These are phyloP conservation scores for Neoaliturus tenellus DNA, from an alignment of 2,888 invertebrate species.

Conservation along the genomic window DNA sequence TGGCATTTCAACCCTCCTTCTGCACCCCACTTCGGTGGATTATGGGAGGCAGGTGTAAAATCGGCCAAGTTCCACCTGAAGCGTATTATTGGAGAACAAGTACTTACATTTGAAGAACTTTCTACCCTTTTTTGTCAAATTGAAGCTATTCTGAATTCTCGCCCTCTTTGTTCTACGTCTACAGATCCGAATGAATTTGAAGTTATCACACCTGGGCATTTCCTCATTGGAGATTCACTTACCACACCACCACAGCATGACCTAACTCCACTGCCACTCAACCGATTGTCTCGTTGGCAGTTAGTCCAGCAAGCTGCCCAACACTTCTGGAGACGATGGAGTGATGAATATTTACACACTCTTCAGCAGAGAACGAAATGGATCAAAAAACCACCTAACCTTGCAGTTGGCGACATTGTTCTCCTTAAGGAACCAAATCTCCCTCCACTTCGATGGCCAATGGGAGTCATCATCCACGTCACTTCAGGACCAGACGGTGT, in stretches of 20 bases:
- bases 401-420: slow-evolving; percentile 65
- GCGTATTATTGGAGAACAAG: slow-evolving; percentile 60
- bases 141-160: slow-evolving; percentile 67
- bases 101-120: slow-evolving; percentile 68
- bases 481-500: slow-evolving; percentile 66
- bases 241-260: slow-evolving; percentile 65
- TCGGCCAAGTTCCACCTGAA: slow-evolving; percentile 67
- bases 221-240: slow-evolving; percentile 66
- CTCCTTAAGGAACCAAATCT: slow-evolving; percentile 65
- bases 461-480: slow-evolving; percentile 64
- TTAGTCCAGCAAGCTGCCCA: slow-evolving; percentile 65
- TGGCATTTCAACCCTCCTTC: slow-evolving; percentile 70
- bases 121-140: slow-evolving; percentile 65
- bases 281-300: slow-evolving; percentile 67
- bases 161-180: slow-evolving; percentile 66
- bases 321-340: slow-evolving; percentile 66
- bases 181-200: slow-evolving; percentile 62
- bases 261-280: too few species aligned
- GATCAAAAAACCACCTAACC: slow-evolving; percentile 55
- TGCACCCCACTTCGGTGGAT: slow-evolving; percentile 69
- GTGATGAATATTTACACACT: slow-evolving; percentile 65
- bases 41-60: slow-evolving; percentile 70
- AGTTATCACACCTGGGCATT: slow-evolving; percentile 69
- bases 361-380: slow-evolving; percentile 68
- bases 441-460: slow-evolving; percentile 65